Base-by-base conservation (phyloP, 1,140 invertebrate species). In the Pteromalus puparum region DNA sequence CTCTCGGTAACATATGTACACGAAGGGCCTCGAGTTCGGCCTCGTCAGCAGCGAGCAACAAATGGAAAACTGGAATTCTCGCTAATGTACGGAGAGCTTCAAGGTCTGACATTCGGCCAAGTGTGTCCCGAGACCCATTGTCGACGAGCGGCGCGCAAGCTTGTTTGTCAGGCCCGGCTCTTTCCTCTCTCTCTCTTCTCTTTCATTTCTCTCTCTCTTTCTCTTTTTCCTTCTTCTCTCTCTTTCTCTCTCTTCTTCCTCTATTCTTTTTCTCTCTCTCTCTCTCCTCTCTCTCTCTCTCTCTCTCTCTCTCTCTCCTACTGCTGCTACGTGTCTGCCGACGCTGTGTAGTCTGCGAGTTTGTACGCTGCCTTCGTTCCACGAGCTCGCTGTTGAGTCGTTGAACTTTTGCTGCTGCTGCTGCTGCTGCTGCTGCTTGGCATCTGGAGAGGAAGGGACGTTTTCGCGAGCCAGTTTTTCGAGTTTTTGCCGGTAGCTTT, bases 51-150 rank as follows among this genome's bases (percentile, higher is more conserved):
- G 24, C 65, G n/a, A 13, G 34, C n/a, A 28, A 30, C 26, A n/a
- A 68, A 68, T 70, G 26, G 67, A 70, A 70, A 70, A 2, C 26
- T 70, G 67, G 67, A 30, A 30, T 70, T 70, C 13, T 18, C 28
- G 24, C 24, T 70, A 13, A 70, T 30, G 67, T 30, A 30, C 67
- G 74, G 42, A 46, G 74, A 38, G 38, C 74, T 68, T 79, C 77
- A 79, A 79, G 77, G 77, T 79, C 77, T 68, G 77, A 68, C 34
- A 42, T 68, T 79, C 77, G 77, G 61, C 30, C 77, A 67, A 67
- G 77, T 38, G 65, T 68, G 65, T 38, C 46, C 15, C 34, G 72
- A 38, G 72, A 38, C 76, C 76, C 77, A 79, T 79, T 79, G 77
- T 79, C 77, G 46, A 79, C 10, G 65, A 79, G 34, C 76, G 9